A percentile compares a stretch with the other conserved stretches of the same genome.
phyloP scores from a whole-genome alignment of 2,888 invertebrate genomes.

The Antheraea yamamai region DNA sequence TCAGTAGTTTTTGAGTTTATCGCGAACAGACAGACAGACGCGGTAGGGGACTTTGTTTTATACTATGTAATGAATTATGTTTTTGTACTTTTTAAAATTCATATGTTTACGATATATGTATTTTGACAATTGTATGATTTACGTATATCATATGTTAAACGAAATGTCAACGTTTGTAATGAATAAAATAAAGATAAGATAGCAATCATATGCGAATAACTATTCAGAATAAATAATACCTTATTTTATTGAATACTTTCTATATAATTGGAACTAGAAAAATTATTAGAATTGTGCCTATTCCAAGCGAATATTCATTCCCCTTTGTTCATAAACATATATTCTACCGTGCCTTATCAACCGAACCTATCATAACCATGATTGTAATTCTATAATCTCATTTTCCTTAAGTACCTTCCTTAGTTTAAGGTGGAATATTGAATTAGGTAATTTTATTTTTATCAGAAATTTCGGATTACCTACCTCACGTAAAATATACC shows the following conservation, averaged over 20 bases:
- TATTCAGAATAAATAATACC: neutral
- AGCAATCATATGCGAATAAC: neutral
- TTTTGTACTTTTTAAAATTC: neutral
- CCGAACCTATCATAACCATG: constrained; percentile 33
- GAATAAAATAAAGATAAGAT: neutral
- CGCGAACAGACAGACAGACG: too few species aligned
- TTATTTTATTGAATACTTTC: neutral
- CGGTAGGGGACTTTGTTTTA: too few species aligned
- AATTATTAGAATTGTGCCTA: neutral
- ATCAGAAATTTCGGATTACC: constrained; percentile 10
- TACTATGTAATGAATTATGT: too few species aligned
- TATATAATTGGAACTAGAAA: constrained; percentile 1
- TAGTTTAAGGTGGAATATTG: constrained; percentile 20
- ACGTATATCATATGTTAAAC: neutral
- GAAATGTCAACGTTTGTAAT: neutral
- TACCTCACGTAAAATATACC: neutral
- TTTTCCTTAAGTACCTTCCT: constrained; percentile 28
- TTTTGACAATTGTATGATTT: neutral
- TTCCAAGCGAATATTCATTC: constrained; percentile 27
- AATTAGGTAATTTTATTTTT: constrained; percentile 15
- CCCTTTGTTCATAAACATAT: constrained; percentile 32
- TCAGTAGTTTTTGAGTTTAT: too few species aligned
- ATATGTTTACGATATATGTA: neutral
- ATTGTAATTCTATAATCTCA: constrained; percentile 33
- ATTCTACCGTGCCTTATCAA: constrained; percentile 34